phyloP scores from a whole-genome alignment of 2,888 invertebrate species.

The Proisotoma minuta region DNA sequence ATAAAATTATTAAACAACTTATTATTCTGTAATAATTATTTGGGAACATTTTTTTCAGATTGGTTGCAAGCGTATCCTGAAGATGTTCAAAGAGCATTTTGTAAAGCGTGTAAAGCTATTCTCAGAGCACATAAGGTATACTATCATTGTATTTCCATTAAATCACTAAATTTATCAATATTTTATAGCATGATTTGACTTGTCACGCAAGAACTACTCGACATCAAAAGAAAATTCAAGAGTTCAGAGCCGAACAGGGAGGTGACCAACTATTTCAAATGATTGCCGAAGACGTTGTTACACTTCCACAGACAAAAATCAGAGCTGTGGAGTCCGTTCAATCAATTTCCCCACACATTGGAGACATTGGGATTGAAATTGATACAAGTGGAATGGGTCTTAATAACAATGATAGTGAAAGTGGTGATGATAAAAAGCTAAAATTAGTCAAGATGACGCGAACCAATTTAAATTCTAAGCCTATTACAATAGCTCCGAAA shows the following conservation, averaged over 20 bases:
- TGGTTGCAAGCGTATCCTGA: slow-evolving; percentile 35
- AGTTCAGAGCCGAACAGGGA: background rate
- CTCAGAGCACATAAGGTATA: slow-evolving; percentile 33
- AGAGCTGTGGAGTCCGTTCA: no score
- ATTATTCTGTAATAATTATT: slow-evolving; percentile 5
- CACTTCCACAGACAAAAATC: background rate
- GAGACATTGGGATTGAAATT: slow-evolving; percentile 2
- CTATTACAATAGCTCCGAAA: no score
- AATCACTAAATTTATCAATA: no score
- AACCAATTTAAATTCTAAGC: background rate
- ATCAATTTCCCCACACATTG: no score
- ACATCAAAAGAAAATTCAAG: background rate
- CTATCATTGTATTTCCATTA: slow-evolving; percentile 5
- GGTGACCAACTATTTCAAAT: background rate
- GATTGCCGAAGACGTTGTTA: slow-evolving; percentile 3
- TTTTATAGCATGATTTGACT: background rate
- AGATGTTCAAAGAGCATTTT: slow-evolving; percentile 35
- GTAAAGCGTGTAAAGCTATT: slow-evolving; percentile 33
- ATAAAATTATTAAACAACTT: background rate
- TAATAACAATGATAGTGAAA: background rate
- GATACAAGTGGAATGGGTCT: background rate
- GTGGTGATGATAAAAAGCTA: background rate
- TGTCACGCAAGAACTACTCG: background rate
- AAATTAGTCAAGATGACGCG: background rate
- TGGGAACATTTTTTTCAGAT: slow-evolving; percentile 28